phyloP scores from a whole-genome alignment of 2,888 invertebrate species.

The Cheilosia urbana region DNA sequence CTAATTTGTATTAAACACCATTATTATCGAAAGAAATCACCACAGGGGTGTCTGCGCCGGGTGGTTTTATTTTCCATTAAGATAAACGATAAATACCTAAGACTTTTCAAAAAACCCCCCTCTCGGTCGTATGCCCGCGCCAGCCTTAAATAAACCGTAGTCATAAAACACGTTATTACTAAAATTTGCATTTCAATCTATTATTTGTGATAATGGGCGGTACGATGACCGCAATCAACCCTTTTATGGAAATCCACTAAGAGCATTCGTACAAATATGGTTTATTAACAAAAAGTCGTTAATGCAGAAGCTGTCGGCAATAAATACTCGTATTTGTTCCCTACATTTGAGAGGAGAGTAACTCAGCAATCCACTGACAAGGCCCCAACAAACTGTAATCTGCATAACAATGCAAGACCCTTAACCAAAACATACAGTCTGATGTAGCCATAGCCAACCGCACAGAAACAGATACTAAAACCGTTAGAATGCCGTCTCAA shows the following conservation, averaged over 20 bases:
- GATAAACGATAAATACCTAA: conserved; percentile 47
- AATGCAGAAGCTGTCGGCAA: conserved; percentile 43
- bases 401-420: conserved; percentile 37
- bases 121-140: conserved; percentile 14
- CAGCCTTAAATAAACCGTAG: conserved; percentile 28
- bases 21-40: conserved; percentile 45
- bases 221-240: conserved; percentile 23
- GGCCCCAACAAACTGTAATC: conserved; percentile 25
- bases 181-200: conserved; percentile 54
- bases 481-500: conserved; percentile 13
- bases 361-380: conserved; percentile 46
- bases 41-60: conserved; percentile 45
- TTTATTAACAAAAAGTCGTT: conserved; percentile 38
- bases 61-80: conserved; percentile 42
- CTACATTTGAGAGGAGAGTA: conserved; percentile 6
- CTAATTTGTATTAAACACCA: conserved; percentile 62
- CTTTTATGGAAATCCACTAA: conserved; percentile 60
- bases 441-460: background rate
- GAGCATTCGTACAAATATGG: conserved; percentile 11
- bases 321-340: background rate
- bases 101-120: conserved; percentile 26
- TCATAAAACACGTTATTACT: conserved; percentile 45
- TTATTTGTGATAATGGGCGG: conserved; percentile 53
- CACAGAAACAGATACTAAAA: background rate
- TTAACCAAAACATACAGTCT: background rate